Evolutionary conservation across 2,888 invertebrate genomes (phyloP), one percentile per base, ranked within the genome.

Genomic region (Sinhomidia bicolor): DNA sequence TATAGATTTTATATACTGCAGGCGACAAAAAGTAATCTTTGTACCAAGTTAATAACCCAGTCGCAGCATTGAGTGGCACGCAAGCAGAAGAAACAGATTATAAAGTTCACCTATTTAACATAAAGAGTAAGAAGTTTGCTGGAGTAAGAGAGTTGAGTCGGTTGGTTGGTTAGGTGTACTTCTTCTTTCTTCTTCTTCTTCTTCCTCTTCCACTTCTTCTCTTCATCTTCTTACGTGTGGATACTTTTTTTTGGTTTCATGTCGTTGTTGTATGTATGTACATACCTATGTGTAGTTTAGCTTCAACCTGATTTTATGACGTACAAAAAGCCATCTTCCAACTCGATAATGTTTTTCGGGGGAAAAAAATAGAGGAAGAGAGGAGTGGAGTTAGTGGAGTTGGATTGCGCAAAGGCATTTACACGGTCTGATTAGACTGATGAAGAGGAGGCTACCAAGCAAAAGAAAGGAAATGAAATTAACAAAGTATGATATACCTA

Each of bases 41-140:
- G 41, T n/a, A 68, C 68, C 20, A 17, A 68, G 36, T 68, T 68
- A 68, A 41, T 68, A 68, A 20, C 10, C 36, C 20, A 41, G 36
- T 68, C 68, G 0, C 47, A 82, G 0, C 47, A 82, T 65, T 82
- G 41, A 68, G 65, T 51, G 26, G 82, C 68, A 68, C 12, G 29
- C 23, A 76, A 84, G 84, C 60, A 60, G 47, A 68, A 82, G 68
- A 82, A 82, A 51, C 68, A 68, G 82, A 82, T 82, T 82, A 68
- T 82, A 51, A 82, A 82, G 68, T 82, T 82, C 82, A 71, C 71
- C 82, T 82, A 82, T 82, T 82, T 71, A 82, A 68, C 68, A 82
- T 82, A 82, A 82, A 81, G 44, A 62, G 78, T 23, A 62, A 51
- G 36, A 82, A 32, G 65, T 81, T 44, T 81, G 60, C 65, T 23